A percentile compares a stretch with the other conserved stretches of the same genome.
These are phyloP conservation scores for Ochropacha duplaris DNA, from an alignment of 2,888 invertebrate species.

Conservation along the genomic window DNA sequence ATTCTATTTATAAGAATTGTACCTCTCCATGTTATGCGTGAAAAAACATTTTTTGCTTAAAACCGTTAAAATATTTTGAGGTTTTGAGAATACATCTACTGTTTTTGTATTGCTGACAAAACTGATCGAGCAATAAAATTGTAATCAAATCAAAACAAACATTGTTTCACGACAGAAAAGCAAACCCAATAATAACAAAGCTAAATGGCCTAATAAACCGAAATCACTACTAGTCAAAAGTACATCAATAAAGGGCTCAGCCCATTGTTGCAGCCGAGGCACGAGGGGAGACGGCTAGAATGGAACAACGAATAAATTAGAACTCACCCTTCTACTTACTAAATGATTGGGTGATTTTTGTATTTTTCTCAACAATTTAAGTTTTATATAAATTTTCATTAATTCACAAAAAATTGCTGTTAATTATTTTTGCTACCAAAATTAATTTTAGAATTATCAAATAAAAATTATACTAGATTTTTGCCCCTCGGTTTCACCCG, in stretches of 20 bases:
- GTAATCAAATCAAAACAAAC: constrained; percentile 32
- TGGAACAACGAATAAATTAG: constrained; percentile 64
- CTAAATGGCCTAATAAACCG: constrained; percentile 73
- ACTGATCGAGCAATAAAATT: neutral
- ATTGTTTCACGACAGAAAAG: constrained; percentile 26
- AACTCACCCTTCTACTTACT: constrained; percentile 41
- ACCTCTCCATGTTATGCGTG: too few relatives aligned
- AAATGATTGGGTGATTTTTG: neutral
- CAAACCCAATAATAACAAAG: constrained; percentile 54
- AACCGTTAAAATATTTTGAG: too few relatives aligned
- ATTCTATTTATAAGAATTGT: too few relatives aligned
- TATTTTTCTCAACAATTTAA: neutral
- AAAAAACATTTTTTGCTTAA: too few relatives aligned
- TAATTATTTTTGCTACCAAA: too few relatives aligned
- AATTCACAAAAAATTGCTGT: too few relatives aligned
- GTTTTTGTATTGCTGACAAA: neutral
- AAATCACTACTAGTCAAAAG: constrained; percentile 78
- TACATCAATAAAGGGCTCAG: constrained; percentile 68
- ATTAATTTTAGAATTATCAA: too few relatives aligned
- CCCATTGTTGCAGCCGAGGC: constrained; percentile 30
- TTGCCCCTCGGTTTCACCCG: too few relatives aligned
- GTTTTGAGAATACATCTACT: too few relatives aligned
- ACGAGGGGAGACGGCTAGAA: constrained; percentile 53
- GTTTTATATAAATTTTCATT: neutral
- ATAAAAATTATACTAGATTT: too few relatives aligned